phyloP scores from a whole-genome alignment of 2,797 vertebrate genomes.

The Arnoldichthys spilopterus region DNA sequence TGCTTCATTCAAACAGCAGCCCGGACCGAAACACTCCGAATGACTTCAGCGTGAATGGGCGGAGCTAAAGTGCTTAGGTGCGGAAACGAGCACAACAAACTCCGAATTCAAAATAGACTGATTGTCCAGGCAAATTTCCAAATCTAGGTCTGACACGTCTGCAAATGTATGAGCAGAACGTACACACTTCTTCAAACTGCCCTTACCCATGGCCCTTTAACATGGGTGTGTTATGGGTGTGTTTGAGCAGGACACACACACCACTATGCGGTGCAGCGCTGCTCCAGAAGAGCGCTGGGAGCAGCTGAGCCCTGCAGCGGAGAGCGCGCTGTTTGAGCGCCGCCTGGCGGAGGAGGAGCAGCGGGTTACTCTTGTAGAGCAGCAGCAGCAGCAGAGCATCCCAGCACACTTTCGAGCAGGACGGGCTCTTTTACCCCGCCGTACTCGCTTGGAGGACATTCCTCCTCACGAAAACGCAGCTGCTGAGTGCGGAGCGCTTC shows the following conservation, averaged over 20 bases:
- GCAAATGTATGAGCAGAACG: no score
- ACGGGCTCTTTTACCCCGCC: neutral
- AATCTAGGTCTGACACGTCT: no score
- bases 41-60: no score
- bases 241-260: neutral
- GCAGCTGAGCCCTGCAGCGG: neutral
- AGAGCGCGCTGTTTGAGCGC: neutral
- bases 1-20: no score
- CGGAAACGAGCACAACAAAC: no score
- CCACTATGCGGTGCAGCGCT: neutral
- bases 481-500: neutral
- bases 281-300: neutral
- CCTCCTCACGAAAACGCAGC: neutral
- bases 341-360: constrained; percentile 16
- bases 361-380: constrained; percentile 18
- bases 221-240: neutral
- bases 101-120: no score
- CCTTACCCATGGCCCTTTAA: neutral
- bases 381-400: constrained; percentile 49
- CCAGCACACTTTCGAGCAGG: constrained; percentile 8
- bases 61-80: no score
- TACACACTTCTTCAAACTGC: no score
- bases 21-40: no score
- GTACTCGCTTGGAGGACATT: neutral
- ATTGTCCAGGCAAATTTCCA: no score